Base-by-base conservation (phyloP, 1,140 invertebrate species). In the Drusus annulatus region DNA sequence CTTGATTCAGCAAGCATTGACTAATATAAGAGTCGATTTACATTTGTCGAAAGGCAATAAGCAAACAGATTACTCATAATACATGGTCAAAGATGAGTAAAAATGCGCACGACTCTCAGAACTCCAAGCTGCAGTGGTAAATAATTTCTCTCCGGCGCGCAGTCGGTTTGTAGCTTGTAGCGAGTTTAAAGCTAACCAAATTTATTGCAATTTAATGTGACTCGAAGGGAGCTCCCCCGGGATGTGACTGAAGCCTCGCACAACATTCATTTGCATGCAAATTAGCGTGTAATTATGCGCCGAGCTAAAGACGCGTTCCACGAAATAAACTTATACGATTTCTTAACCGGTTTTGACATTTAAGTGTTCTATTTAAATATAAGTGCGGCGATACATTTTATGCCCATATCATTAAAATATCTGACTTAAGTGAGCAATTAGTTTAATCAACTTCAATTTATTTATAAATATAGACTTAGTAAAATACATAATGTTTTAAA, bases 191-290 rank as follows among this genome's bases (percentile, higher is more conserved):
- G 28, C 21, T 69, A 69, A 69, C 65, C 15, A 69, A 36, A 69
- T 69, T 69, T 69, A 69, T 45, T 50, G 65, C 65, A 69, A 69
- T 15, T 69, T 69, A 69, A 69, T 69, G 63, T 69, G 36, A 69
- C n/a, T 69, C 65, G 31, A 51, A 21, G 69, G 51, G 65, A 69
- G 19, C 17, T 31, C 60, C 36, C 36, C 36, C 19, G 69, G 69
- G 69, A 69, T 50, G 65, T 51, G 65, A 56, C 50, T 36, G 69
- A 56, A 74, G 28, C 69, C 69, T 56, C 50, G 50, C 23, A 56
- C 51, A 74, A 25, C 51, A 74, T 25, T 74, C 17, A 74, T 74
- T 74, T 74, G 69, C 69, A 74, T 74, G 51, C 50, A 74, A 74
- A 74, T 74, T 52, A 74, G 25, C 25, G 21, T 74, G 51, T 74